Evolutionary conservation across 1,140 invertebrate genomes (phyloP), one percentile per base, ranked within the genome.

Genomic region (Nylanderia fulva): DNA sequence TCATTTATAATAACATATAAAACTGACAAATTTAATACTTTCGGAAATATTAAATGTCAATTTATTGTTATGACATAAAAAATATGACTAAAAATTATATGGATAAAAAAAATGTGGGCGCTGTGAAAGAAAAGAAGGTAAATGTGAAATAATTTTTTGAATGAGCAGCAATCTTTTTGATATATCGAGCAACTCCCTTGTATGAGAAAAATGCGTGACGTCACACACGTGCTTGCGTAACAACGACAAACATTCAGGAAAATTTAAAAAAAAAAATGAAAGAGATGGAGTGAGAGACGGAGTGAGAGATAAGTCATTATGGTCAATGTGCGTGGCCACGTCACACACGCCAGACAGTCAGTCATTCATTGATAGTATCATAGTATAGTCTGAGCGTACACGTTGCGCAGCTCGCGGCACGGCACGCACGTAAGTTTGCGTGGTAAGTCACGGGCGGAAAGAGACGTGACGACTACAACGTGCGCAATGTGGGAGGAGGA

Each of bases 281-380:
- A 21, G n/a, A 56, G 4, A 29, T 1, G 33, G 24, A 15, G 15
- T 27, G 24, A 2, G 11, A 52, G 21, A 72, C 11, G 52, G 58
- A 85, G 29, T 54, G 36, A 54, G 52, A 89, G 88, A 90, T 89
- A 89, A 90, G 88, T 90, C 86, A 90, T 90, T 86, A 84, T 82
- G 86, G 85, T 88, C 88, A 88, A 88, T 82, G 68, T 84, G 86
- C 77, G 61, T 75, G 61, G 75, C 86, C 82, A 80, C 86, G 86
- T 84, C 86, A 89, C 86, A 82, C 85, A 85, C 88, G 85, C 85
- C 82, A 89, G 91, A 91, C 87, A 86, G 89, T 91, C 91, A 92
- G 90, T 92, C 90, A 92, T 92, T 92, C 90, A 92, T 92, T 92
- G 91, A 91, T 92, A 90, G 91, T 91, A 93, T 90, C 90, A 89